Conservation (phyloP, 2,113 vertebrate genomes). For the Myanophis thanlyinensis region DNA sequence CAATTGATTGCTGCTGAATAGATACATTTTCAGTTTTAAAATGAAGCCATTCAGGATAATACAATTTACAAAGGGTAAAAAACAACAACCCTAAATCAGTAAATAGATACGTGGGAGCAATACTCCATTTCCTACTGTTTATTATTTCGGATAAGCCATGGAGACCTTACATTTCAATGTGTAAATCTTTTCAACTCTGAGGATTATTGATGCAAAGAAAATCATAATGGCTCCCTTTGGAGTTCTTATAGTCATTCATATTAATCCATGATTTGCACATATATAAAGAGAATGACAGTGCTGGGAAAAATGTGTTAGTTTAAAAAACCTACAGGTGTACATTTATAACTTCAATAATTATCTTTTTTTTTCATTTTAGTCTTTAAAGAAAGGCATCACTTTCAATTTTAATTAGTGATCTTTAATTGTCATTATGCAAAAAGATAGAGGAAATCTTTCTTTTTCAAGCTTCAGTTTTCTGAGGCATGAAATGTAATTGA, state of each 20-base stretch:
- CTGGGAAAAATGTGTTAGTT: background rate
- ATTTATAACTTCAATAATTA: slow-evolving; percentile 3
- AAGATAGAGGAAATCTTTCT: background rate
- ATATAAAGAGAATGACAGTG: background rate
- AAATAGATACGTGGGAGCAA: background rate
- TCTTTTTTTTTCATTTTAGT: slow-evolving; percentile 34
- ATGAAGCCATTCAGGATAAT: slow-evolving; percentile 2
- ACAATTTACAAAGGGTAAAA: background rate
- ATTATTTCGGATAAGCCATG: slow-evolving; percentile 15
- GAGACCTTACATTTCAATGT: slow-evolving; percentile 15
- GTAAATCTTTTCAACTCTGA: slow-evolving; percentile 36
- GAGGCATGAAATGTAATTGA: background rate
- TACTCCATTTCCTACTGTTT: background rate
- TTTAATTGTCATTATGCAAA: background rate
- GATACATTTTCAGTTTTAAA: background rate
- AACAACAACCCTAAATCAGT: background rate
- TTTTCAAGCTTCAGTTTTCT: slow-evolving; percentile 9
- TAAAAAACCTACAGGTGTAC: background rate
- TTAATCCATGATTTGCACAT: slow-evolving; percentile 12
- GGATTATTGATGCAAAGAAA: slow-evolving; percentile 35
- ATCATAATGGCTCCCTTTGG: background rate
- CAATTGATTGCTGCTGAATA: background rate
- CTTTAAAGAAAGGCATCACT: background rate
- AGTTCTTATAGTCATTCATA: slow-evolving; percentile 28
- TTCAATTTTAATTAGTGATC: background rate